Percentiles rank a stretch among this genome's conserved stretches.
These are phyloP conservation scores for Aramus guarauna DNA, from an alignment of 2,113 vertebrate genomes.

Conservation along the genomic window DNA sequence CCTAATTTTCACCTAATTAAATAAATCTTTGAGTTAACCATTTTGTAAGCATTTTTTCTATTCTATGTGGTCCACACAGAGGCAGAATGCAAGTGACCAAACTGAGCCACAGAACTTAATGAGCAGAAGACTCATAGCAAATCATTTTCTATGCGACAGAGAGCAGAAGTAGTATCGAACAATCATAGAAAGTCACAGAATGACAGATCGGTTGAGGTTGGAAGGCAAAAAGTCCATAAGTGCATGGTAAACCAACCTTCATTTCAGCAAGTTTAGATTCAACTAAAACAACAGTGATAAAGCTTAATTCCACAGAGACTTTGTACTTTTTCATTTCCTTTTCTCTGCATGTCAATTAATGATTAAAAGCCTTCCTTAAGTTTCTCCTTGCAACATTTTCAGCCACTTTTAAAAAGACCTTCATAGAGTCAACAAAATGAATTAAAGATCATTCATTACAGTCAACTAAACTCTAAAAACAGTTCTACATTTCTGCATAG, in stretches of 20 bases:
- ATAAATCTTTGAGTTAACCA: not conserved
- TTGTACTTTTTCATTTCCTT: not conserved
- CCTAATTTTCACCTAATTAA: not conserved
- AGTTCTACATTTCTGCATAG: not conserved
- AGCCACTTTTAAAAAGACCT: not conserved
- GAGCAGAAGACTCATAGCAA: not conserved
- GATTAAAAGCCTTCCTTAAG: not conserved
- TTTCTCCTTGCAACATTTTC: not conserved
- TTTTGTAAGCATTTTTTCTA: not conserved
- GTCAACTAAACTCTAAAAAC: not conserved
- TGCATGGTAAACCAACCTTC: not conserved
- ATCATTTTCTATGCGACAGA: not conserved
- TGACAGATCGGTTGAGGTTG: no score
- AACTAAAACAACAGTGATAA: not conserved
- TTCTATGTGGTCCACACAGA: rapidly evolving
- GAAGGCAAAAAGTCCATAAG: not conserved
- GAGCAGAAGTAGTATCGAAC: not conserved
- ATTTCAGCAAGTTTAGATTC: not conserved
- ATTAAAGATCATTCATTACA: not conserved
- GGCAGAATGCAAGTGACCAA: not conserved
- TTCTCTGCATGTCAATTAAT: not conserved
- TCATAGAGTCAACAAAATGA: not conserved
- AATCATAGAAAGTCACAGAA: not conserved
- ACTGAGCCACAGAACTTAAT: not conserved
- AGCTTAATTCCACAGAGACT: not conserved